These are phyloP conservation scores for Lissonota sp. DNA, from an alignment of 2,888 invertebrate genomes.

Conservation along the genomic window DNA sequence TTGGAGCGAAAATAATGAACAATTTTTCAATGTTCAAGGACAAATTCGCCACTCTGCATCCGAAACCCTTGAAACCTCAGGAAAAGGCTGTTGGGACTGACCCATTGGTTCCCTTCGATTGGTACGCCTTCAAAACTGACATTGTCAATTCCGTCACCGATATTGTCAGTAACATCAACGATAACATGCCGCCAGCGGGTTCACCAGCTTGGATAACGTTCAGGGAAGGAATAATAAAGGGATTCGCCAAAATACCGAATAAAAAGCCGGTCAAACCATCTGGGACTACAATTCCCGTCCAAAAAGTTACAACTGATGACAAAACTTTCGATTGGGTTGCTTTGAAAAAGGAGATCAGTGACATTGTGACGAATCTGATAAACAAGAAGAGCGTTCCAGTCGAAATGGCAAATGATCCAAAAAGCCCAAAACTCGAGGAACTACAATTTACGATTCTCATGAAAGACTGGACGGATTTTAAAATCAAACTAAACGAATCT, in stretches of 20 bases:
- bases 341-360: conserved; percentile 56
- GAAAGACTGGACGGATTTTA: conserved; percentile 64
- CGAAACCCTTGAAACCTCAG: not conserved
- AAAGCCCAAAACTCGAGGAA: conserved; percentile 28
- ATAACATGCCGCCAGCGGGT: conserved; percentile 53
- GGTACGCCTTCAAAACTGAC: conserved; percentile 60
- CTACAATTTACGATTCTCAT: conserved; percentile 45
- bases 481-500: conserved; percentile 58
- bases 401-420: conserved; percentile 27
- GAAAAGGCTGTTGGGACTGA: not conserved
- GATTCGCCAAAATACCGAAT: conserved; percentile 44
- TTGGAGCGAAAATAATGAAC: conserved; percentile 41
- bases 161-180: conserved; percentile 54
- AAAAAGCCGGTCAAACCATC: not conserved
- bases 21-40: conserved; percentile 41
- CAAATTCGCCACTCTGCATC: conserved; percentile 16
- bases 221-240: conserved; percentile 37
- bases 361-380: conserved; percentile 47
- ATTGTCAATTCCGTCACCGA: conserved; percentile 55
- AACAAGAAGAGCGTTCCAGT: conserved; percentile 9
- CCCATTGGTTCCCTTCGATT: conserved; percentile 50
- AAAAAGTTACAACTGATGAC: not conserved
- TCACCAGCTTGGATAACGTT: conserved; percentile 57
- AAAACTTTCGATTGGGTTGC: conserved; percentile 49
- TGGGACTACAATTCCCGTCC: not conserved